Base-by-base conservation (phyloP, 2,888 invertebrate genomes). In the Heliothis peltigera region DNA sequence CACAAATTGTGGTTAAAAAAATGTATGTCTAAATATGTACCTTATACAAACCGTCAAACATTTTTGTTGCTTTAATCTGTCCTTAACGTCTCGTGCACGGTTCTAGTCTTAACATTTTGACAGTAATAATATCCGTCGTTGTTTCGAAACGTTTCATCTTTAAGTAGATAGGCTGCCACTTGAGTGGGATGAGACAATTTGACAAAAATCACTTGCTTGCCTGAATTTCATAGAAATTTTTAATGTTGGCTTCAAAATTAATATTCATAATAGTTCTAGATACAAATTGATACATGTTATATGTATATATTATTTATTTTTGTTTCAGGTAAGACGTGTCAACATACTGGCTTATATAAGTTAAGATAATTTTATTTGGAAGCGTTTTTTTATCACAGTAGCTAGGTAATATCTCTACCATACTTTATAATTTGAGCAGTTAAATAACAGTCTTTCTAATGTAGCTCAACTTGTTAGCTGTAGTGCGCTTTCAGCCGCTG, bases 51-150 rank as follows among this genome's bases (percentile, higher is more conserved):
- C n/a, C n/a, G n/a, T 1, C 2, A 42, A 57, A 8, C 15, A 49
- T 25, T 58, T 53, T 64, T 51, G n/a, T 12, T 5, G 25, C 54
- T 66, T 59, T 56, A 59, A 62, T 53, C 52, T 53, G 18, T 68
- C 59, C 55, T 47, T 51, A 54, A 65, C 25, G 72, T 70, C 72
- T 42, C 44, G 53, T 67, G 62, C 71, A 74, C 68, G 51, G 62
- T 53, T 55, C 60, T 62, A 42, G 52, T 53, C 64, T 69, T 79
- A 80, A 84, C 82, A 74, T 84, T n/a, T 83, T 84, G 84, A 83
- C 84, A 85, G 82, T 78, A 82, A 78, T 82, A 85, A 88, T 88
- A 88, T 89, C 88, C 88, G 85, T 80, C 79, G 81, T 83, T 85
- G 82, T 86, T 85, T 70, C 75, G 73, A 82, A 86, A 84, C 79